A percentile compares a stretch with the other conserved stretches of the same genome.
phyloP scores from a whole-genome alignment of 2,888 invertebrate species.

The Chalcosyrphus nemorum region DNA sequence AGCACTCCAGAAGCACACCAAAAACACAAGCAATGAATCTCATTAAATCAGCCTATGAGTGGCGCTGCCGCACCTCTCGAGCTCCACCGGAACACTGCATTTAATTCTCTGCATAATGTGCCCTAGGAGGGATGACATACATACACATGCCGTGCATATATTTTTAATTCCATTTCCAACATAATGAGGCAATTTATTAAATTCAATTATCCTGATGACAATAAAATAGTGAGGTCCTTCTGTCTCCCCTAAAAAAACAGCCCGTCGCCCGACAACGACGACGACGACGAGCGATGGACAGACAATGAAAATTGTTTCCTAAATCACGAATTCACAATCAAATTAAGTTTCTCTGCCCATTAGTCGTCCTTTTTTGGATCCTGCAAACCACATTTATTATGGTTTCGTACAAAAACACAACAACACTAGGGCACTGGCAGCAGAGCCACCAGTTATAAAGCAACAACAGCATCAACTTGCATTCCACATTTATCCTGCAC shows the following conservation, averaged over 20 bases:
- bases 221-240: constrained; percentile 74
- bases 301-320: constrained; percentile 71
- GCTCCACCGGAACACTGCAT: constrained; percentile 53
- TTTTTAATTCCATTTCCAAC: constrained; percentile 74
- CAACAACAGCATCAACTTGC: constrained; percentile 52
- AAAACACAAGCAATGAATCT: constrained; percentile 62
- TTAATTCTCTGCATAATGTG: constrained; percentile 72
- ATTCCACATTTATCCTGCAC: constrained; percentile 59
- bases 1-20: not conserved
- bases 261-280: too few species aligned
- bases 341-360: constrained; percentile 71
- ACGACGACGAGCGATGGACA: constrained; percentile 30
- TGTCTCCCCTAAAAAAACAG: constrained; percentile 26
- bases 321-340: constrained; percentile 74
- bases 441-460: not conserved
- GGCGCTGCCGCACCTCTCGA: not conserved
- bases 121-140: constrained; percentile 34
- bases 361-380: constrained; percentile 60
- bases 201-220: constrained; percentile 82
- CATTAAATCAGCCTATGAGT: constrained; percentile 68
- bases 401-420: constrained; percentile 67
- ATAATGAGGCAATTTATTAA: constrained; percentile 82
- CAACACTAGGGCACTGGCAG: constrained; percentile 17
- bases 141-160: constrained; percentile 17
- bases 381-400: constrained; percentile 73